phyloP scores from a whole-genome alignment of 2,797 vertebrate genomes.

The Cyclopterus lumpus region DNA sequence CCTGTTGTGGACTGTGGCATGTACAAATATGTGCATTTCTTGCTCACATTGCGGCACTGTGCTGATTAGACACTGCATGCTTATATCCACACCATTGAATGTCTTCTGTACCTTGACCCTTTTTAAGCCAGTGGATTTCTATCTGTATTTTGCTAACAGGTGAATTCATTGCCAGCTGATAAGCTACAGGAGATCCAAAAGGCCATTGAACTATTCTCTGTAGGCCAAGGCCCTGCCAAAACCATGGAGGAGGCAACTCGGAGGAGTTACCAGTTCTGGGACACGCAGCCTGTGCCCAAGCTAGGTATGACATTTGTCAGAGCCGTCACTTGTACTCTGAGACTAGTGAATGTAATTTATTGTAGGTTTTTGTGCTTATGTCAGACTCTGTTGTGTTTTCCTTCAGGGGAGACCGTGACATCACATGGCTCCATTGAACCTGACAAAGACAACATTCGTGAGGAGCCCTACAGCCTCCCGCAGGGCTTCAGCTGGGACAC shows the following conservation, averaged over 20 bases:
- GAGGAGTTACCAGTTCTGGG: constrained; percentile 99
- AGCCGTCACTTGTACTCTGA: background rate
- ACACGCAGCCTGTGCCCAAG: constrained; percentile 97
- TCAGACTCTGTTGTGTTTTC: constrained; percentile 15
- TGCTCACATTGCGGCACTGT: background rate
- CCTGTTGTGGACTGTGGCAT: too few relatives aligned
- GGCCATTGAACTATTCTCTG: constrained; percentile 97
- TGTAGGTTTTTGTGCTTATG: background rate
- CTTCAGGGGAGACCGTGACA: constrained; percentile 93
- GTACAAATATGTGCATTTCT: background rate
- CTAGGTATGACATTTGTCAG: constrained; percentile 83
- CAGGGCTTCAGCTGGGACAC: constrained; percentile 97
- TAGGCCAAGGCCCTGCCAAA: constrained; percentile 96
- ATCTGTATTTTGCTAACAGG: constrained; percentile 70
- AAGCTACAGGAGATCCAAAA: constrained; percentile 90
- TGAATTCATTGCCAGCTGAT: constrained; percentile 79
- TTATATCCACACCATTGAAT: background rate
- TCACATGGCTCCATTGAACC: constrained; percentile 95
- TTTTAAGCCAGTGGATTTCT: background rate
- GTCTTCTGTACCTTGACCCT: background rate
- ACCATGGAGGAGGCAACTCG: constrained; percentile 98
- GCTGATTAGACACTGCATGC: background rate
- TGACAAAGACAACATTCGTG: constrained; percentile 94
- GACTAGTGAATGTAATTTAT: too few relatives aligned
- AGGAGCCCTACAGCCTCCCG: constrained; percentile 96